phyloP scores from a whole-genome alignment of 37 sponge, comb jelly and placozoan species.

The Diacarnus erythraeanus region DNA sequence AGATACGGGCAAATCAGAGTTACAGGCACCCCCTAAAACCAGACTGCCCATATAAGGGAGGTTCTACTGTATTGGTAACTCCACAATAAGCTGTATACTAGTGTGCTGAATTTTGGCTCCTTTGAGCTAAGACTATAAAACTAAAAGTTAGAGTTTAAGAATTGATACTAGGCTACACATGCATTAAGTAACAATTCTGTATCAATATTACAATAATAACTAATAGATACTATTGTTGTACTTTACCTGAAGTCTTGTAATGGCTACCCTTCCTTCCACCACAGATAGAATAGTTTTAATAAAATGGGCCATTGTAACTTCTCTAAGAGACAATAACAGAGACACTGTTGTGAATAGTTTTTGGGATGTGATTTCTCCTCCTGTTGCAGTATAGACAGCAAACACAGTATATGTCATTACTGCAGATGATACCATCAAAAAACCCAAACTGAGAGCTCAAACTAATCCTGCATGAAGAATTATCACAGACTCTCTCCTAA shows the following conservation, averaged over 20 bases:
- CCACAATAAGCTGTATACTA: too few species aligned
- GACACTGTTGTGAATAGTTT: slow-evolving; percentile 43
- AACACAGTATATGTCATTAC: slow-evolving; percentile 20
- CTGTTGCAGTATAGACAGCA: slow-evolving; percentile 25
- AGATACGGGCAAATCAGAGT: too few species aligned
- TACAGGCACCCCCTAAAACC: too few species aligned
- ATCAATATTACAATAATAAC: too few species aligned
- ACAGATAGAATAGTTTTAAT: not conserved
- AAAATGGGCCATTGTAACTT: slow-evolving; percentile 25
- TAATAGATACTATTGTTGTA: too few species aligned
- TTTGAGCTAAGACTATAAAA: too few species aligned
- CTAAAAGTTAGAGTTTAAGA: too few species aligned
- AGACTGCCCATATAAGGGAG: too few species aligned
- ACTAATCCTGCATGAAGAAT: slow-evolving; percentile 17
- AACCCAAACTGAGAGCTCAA: slow-evolving; percentile 2
- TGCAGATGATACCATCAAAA: slow-evolving; percentile 2
- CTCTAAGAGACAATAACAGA: slow-evolving; percentile 11
- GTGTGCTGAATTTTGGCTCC: too few species aligned
- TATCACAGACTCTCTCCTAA: slow-evolving; percentile 25
- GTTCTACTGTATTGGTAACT: too few species aligned
- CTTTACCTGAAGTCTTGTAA: slow-evolving; percentile 24
- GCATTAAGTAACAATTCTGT: too few species aligned
- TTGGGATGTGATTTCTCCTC: slow-evolving; percentile 31
- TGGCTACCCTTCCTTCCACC: slow-evolving; percentile 20
- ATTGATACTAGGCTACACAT: too few species aligned